phyloP scores from a whole-genome alignment of 2,797 vertebrate genomes.

The Monodelphis domestica region DNA sequence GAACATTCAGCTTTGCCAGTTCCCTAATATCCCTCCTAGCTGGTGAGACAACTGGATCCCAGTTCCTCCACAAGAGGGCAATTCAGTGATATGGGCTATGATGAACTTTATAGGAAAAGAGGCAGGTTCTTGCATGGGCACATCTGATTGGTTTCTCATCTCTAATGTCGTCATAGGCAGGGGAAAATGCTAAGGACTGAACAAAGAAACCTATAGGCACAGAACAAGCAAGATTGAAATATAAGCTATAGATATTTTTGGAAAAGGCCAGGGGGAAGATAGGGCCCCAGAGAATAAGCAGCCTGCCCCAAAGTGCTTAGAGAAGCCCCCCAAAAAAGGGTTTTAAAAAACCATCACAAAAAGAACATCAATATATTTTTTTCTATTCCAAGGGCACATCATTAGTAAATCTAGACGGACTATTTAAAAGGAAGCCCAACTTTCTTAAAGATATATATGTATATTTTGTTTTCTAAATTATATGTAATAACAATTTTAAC shows the following conservation, averaged over 20 bases:
- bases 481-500: no score
- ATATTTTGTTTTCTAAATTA: no score
- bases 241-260: not conserved
- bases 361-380: not conserved
- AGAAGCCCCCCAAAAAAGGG: not conserved
- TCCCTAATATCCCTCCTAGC: not conserved
- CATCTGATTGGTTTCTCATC: not conserved
- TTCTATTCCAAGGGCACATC: not conserved
- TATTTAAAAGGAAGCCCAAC: conserved; percentile 9
- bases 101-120: not conserved
- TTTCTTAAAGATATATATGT: no score
- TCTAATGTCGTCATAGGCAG: not conserved
- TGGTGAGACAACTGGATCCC: not conserved
- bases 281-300: not conserved
- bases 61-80: not conserved
- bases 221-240: not conserved
- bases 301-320: not conserved
- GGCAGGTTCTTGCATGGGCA: not conserved
- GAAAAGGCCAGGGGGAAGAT: not conserved
- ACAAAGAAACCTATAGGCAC: not conserved
- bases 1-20: not conserved
- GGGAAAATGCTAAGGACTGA: not conserved
- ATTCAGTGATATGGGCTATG: not conserved
- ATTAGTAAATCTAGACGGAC: not conserved
- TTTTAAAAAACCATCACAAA: not conserved